A percentile compares a stretch with the other conserved stretches of the same genome.
Evolutionary conservation across 2,888 invertebrate genomes (phyloP).

Genomic region (Melolontha melolontha): DNA sequence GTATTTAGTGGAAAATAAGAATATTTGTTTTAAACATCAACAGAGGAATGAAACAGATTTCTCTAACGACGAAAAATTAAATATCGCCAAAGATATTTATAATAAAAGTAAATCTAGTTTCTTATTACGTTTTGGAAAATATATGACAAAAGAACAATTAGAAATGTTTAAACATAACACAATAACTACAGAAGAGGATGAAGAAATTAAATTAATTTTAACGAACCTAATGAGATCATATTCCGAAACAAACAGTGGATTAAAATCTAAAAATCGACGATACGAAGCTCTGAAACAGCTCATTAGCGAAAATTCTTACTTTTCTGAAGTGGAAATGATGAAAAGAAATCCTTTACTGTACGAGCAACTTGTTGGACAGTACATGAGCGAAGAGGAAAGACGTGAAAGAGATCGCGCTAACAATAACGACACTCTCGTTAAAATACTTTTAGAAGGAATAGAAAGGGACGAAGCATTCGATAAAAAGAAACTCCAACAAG

Average conservation of each 20-base stretch:
- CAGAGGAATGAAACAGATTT: conserved; percentile 84
- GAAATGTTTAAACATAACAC: conserved; percentile 72
- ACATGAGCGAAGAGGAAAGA: conserved; percentile 82
- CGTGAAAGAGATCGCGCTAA: conserved; percentile 70
- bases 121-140: conserved; percentile 81
- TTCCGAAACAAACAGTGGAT: conserved; percentile 67
- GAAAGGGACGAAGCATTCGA: conserved; percentile 78
- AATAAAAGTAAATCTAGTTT: conserved; percentile 77
- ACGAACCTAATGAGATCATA: conserved; percentile 72
- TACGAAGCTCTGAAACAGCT: conserved; percentile 84
- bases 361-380: conserved; percentile 90
- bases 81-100: conserved; percentile 75
- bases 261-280: conserved; percentile 76
- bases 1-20: conserved; percentile 71
- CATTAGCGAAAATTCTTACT: conserved; percentile 79
- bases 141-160: conserved; percentile 77
- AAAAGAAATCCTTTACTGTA: conserved; percentile 89
- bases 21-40: conserved; percentile 83
- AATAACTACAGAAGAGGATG: conserved; percentile 62
- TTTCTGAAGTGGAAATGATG: conserved; percentile 95
- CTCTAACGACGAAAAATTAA: conserved; percentile 75
- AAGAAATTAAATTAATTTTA: conserved; percentile 75
- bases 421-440: conserved; percentile 76
- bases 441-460: conserved; percentile 83
- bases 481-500: conserved; percentile 72